These are phyloP conservation scores for Erpornis zantholeuca DNA, from an alignment of 2,113 vertebrate genomes.

Conservation along the genomic window DNA sequence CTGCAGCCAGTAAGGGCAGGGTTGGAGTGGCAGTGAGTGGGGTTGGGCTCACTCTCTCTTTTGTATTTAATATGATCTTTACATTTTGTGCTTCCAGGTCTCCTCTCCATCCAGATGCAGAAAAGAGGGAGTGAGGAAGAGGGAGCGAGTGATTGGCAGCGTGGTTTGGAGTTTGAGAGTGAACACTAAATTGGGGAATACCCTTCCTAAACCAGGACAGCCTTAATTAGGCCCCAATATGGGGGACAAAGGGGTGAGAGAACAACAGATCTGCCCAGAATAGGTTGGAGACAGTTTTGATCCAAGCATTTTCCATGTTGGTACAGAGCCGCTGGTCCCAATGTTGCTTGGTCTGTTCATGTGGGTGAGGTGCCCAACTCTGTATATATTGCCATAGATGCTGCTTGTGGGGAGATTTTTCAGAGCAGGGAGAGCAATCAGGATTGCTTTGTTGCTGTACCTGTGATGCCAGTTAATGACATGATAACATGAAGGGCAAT, in stretches of 20 bases:
- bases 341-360: background rate
- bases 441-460: background rate
- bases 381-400: background rate
- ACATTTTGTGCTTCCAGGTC: background rate
- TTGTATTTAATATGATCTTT: background rate
- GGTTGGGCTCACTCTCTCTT: background rate
- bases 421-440: background rate
- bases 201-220: background rate
- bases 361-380: background rate
- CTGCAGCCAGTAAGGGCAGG: background rate
- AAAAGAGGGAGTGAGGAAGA: background rate
- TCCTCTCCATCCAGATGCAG: background rate
- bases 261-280: background rate
- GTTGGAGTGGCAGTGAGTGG: background rate
- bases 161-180: background rate
- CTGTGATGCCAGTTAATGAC: background rate
- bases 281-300: background rate
- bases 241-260: background rate
- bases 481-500: background rate
- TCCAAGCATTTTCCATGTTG: background rate
- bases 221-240: background rate
- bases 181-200: background rate
- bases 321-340: background rate
- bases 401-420: background rate
- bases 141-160: rapidly evolving